phyloP scores from a whole-genome alignment of 2,113 vertebrate species.

The Climacteris rufus region DNA sequence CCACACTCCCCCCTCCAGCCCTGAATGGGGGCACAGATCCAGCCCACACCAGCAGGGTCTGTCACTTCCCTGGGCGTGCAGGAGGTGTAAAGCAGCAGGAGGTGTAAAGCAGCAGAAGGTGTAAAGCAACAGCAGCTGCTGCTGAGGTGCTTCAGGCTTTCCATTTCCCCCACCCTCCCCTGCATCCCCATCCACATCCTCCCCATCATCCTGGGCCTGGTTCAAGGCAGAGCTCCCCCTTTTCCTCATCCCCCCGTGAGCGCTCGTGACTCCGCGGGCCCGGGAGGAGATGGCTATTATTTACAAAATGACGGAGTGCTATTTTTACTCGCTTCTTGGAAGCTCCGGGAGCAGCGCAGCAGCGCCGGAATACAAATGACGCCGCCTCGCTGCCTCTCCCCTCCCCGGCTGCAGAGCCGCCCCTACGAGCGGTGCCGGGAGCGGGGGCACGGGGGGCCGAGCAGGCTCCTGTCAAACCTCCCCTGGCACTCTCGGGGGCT shows the following conservation, averaged over 20 bases:
- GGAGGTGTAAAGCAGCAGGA: neutral
- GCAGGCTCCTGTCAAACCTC: neutral
- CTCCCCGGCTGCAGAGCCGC: neutral
- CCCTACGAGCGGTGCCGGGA: neutral
- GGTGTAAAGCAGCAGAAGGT: neutral
- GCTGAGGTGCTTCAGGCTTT: neutral
- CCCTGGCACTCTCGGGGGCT: neutral
- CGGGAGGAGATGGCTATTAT: slow-evolving; percentile 37
- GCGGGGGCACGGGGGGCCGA: neutral
- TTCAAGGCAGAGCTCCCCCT: neutral
- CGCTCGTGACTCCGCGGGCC: neutral
- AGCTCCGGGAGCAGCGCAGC: slow-evolving; percentile 6
- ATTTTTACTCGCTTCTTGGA: slow-evolving; percentile 61
- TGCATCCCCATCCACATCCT: neutral
- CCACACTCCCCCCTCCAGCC: neutral
- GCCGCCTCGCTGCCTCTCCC: neutral
- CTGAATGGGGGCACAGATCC: neutral
- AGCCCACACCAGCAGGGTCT: neutral
- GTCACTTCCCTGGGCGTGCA: no score
- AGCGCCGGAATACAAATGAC: slow-evolving; percentile 26
- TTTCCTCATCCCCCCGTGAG: neutral
- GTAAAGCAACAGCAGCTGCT: neutral
- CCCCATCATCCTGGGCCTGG: neutral
- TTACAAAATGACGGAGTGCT: slow-evolving; percentile 52
- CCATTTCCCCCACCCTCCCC: neutral